Evolutionary conservation across 2,888 invertebrate species (phyloP), one percentile per base, ranked within the genome.

Genomic region (Petrolisthes manimaculis): DNA sequence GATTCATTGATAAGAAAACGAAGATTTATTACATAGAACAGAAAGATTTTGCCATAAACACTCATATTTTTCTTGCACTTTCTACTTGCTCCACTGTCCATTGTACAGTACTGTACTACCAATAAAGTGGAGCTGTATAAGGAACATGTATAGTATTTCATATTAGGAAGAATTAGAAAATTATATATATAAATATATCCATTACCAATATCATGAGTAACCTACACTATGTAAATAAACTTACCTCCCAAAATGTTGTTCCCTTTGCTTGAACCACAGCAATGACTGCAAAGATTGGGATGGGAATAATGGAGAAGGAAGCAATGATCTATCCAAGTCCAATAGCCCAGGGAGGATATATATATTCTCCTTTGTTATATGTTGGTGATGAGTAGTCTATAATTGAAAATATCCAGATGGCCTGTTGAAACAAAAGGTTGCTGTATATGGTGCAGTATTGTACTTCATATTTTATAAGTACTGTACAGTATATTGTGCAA

Each of bases 271-370:
- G 94, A 86, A 95, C 92, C 83, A 97, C 93, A 85, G 96, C 95
- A 91, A 96, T 95, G 81, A 97, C 93, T 74, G 96, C 96, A 93
- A 96, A 96, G 84, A 96, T 95, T 12, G 98, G 98, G 93, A 98
- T 97, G 93, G 97, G 97, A 56, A 96, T 93, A 89, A 98, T 94
- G 0, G 97, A 97, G 71, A 96, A 93, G 14, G 96, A 96, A 0
- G 97, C 96, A 91, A 97, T 96, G 91, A 95, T 94, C 98, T 97
- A 98, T 77, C 98, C 98, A 84, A 98, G 94, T 21, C 95, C 95
- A 53, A 97, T 96, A 3, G 93, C 93, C 97, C 97, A 97, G 88
- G 94, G 93, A 0, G 98, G 97, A 93, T 97, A 98, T 84, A 94
- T 93, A 92, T 96, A 96, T 86, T 94, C 94, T 89, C 96, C 96